Conservation (phyloP, 2,113 vertebrate species). For the Eublepharis macularius region DNA sequence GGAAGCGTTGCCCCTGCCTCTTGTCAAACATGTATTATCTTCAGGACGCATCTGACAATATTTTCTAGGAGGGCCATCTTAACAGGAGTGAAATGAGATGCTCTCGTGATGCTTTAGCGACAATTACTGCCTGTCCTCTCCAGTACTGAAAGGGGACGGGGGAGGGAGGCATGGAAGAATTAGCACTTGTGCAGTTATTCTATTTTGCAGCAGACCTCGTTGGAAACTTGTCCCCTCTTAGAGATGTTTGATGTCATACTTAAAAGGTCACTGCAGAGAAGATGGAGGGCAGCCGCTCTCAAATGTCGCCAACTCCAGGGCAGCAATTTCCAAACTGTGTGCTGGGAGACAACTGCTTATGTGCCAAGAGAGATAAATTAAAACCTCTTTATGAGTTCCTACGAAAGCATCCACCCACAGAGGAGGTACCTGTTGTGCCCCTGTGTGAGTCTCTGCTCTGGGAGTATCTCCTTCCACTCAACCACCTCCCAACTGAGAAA, state of each 20-base stretch:
- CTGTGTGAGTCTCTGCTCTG: not conserved
- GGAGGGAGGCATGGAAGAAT: not conserved
- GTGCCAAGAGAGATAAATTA: not conserved
- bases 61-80: not conserved
- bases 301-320: not conserved
- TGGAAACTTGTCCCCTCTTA: not conserved
- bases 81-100: not conserved
- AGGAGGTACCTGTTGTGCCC: not conserved
- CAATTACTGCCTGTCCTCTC: not conserved
- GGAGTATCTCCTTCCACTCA: not conserved
- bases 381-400: not conserved
- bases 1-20: not conserved
- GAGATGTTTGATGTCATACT: not conserved
- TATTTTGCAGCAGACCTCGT: not conserved
- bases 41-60: not conserved
- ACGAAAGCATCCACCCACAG: not conserved
- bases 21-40: conserved; percentile 4
- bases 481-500: not conserved
- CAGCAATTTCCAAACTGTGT: not conserved
- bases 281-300: not conserved
- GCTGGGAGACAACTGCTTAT: not conserved
- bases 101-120: not conserved
- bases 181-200: not conserved
- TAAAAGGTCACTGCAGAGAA: not conserved
- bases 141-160: not conserved